These are phyloP conservation scores for Chloropsis hardwickii DNA, from an alignment of 2,113 vertebrate genomes.

Conservation along the genomic window DNA sequence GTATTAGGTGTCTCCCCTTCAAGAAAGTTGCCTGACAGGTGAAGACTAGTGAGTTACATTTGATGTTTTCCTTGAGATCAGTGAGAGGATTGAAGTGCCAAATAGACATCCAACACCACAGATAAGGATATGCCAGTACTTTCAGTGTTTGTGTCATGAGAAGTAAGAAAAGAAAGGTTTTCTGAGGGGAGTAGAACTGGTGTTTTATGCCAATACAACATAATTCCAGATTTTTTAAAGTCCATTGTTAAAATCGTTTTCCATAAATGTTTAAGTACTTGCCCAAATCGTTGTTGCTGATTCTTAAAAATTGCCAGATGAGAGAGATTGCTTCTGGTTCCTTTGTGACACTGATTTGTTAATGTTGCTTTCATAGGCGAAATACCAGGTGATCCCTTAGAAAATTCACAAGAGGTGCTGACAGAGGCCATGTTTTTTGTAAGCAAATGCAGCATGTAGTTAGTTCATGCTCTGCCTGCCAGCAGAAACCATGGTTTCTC, in stretches of 20 bases:
- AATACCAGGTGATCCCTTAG: neutral
- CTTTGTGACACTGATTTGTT: neutral
- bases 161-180: neutral
- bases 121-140: fast-evolving
- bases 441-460: neutral
- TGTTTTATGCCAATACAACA: neutral
- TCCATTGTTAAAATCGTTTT: neutral
- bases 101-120: neutral
- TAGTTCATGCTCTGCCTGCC: neutral
- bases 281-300: neutral
- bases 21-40: neutral
- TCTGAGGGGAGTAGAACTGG: neutral
- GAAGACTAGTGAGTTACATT: neutral
- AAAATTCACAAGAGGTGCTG: neutral
- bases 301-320: neutral
- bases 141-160: neutral
- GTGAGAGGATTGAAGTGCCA: neutral
- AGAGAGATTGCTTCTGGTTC: neutral
- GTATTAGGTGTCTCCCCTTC: neutral
- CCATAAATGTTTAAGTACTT: neutral
- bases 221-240: neutral
- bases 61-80: neutral
- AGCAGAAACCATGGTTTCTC: neutral
- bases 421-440: neutral
- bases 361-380: neutral